A percentile compares a stretch with the other conserved stretches of the same genome.
phyloP scores from a whole-genome alignment of 2,113 vertebrate genomes.

The Acrocephalus arundinaceus region DNA sequence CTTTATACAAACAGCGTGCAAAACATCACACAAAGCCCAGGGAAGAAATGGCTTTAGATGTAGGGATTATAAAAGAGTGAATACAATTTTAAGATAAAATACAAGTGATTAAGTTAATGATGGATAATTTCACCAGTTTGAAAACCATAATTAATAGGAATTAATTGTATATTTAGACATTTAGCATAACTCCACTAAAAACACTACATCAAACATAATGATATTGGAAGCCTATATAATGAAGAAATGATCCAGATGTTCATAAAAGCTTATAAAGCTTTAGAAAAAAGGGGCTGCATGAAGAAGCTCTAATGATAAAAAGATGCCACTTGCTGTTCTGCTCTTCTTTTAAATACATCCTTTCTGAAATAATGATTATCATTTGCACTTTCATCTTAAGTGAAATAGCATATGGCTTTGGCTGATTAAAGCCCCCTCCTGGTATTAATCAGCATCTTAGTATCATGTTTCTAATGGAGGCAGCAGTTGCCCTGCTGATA shows the following conservation, averaged over 20 bases:
- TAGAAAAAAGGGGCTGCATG: slow-evolving; percentile 41
- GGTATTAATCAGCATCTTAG: slow-evolving; percentile 77
- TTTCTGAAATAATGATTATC: slow-evolving; percentile 78
- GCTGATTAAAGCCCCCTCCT: slow-evolving; percentile 79
- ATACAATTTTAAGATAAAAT: slow-evolving; percentile 73
- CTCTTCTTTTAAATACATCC: slow-evolving; percentile 74
- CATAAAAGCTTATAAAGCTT: slow-evolving; percentile 63
- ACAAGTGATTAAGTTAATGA: slow-evolving; percentile 77
- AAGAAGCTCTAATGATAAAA: slow-evolving; percentile 72
- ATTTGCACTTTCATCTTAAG: slow-evolving; percentile 78
- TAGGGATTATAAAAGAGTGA: slow-evolving; percentile 63
- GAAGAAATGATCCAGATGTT: slow-evolving; percentile 74
- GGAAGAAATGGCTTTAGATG: slow-evolving; percentile 59
- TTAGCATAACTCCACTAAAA: slow-evolving; percentile 46
- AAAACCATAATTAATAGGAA: slow-evolving; percentile 79
- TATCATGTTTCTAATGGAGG: slow-evolving; percentile 76
- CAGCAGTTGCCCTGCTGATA: slow-evolving; percentile 71
- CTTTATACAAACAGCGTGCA: slow-evolving; percentile 41
- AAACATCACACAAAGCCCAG: slow-evolving; percentile 11
- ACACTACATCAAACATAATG: slow-evolving; percentile 50
- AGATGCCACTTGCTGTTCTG: slow-evolving; percentile 75
- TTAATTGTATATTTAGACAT: slow-evolving; percentile 77
- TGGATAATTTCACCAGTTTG: slow-evolving; percentile 74
- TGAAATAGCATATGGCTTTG: slow-evolving; percentile 76
- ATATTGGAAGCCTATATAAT: slow-evolving; percentile 57